phyloP scores from a whole-genome alignment of 2,797 vertebrate genomes.

The Anisognathus igniventris region DNA sequence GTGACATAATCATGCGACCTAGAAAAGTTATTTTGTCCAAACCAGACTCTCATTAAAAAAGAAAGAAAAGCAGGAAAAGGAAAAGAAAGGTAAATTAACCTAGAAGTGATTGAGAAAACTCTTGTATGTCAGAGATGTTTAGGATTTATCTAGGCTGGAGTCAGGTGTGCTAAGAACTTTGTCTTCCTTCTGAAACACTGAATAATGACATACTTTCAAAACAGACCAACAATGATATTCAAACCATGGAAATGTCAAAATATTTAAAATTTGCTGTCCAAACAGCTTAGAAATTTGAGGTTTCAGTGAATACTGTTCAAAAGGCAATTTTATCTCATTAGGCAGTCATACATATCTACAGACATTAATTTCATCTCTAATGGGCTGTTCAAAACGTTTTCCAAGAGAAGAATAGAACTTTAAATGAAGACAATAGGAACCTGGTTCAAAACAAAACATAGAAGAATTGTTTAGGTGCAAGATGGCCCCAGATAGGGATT shows the following conservation, averaged over 20 bases:
- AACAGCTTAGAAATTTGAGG: neutral
- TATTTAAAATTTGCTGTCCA: neutral
- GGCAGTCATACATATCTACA: neutral
- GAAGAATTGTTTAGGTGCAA: neutral
- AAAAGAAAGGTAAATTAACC: neutral
- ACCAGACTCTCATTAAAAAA: neutral
- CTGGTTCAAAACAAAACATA: neutral
- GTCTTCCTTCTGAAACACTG: neutral
- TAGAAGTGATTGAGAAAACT: neutral
- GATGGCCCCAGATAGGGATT: neutral
- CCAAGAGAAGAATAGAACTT: neutral
- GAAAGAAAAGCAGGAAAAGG: neutral
- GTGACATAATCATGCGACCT: neutral
- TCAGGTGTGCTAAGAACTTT: neutral
- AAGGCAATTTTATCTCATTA: neutral
- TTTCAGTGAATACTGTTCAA: neutral
- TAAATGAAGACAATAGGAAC: neutral
- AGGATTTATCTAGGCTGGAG: neutral
- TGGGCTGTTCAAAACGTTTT: neutral
- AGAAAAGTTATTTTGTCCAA: neutral
- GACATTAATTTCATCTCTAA: neutral
- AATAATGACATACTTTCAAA: neutral
- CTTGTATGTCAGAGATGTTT: neutral
- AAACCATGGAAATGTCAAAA: neutral
- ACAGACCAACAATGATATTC: neutral